These are phyloP conservation scores for Hymenochirus boettgeri DNA, from an alignment of 2,113 vertebrate species.

Conservation along the genomic window DNA sequence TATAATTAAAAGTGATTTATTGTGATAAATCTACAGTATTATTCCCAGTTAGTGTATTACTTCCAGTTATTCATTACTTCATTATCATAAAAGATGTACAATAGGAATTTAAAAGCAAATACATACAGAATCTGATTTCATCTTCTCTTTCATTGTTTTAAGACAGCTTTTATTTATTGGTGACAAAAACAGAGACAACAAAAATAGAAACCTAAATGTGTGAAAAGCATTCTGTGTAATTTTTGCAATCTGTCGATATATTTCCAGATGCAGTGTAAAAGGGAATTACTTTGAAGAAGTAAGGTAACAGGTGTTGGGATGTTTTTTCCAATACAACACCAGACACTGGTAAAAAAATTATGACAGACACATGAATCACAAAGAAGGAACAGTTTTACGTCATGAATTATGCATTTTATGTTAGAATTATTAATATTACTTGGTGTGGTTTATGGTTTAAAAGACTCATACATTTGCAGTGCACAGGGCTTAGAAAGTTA, in stretches of 20 bases:
- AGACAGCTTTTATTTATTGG: background rate
- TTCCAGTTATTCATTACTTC: background rate
- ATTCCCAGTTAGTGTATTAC: background rate
- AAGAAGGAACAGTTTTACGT: constrained; percentile 8
- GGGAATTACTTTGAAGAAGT: constrained; percentile 33
- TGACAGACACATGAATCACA: constrained; percentile 39
- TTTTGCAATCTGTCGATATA: constrained; percentile 23
- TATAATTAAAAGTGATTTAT: constrained; percentile 12
- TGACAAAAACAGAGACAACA: constrained; percentile 10
- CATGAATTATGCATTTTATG: constrained; percentile 32
- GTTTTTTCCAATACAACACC: constrained; percentile 11
- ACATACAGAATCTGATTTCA: constrained; percentile 17
- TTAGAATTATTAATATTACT: constrained; percentile 16
- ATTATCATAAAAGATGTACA: background rate
- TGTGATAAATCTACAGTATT: background rate
- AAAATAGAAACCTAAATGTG: constrained; percentile 18
- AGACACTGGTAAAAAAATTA: constrained; percentile 37
- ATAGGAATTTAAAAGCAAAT: background rate
- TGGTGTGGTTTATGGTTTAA: constrained; percentile 10
- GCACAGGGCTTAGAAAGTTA: too few species aligned
- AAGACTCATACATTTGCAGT: background rate
- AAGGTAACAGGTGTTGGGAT: constrained; percentile 30
- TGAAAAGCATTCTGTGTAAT: constrained; percentile 17
- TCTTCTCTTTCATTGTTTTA: background rate
- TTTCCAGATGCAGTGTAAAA: constrained; percentile 30